A percentile compares a stretch with the other conserved stretches of the same genome.
These are phyloP conservation scores for Folsomia manolachei DNA, from an alignment of 2,888 invertebrate genomes.

Conservation along the genomic window DNA sequence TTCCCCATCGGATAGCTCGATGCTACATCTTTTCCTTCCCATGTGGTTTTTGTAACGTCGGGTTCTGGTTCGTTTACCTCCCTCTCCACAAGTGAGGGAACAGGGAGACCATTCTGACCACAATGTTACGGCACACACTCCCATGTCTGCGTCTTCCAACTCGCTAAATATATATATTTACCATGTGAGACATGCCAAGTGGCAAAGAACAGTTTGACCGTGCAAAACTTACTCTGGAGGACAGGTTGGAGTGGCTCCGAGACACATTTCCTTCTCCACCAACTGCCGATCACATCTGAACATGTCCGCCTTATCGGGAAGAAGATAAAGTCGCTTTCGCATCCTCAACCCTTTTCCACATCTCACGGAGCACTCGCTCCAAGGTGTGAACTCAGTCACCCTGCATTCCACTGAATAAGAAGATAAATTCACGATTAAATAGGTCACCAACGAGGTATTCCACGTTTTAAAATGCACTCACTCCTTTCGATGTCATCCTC, in stretches of 20 bases:
- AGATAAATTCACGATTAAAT: background rate
- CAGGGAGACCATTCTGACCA: slow-evolving; percentile 85
- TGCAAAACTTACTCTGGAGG: slow-evolving; percentile 46
- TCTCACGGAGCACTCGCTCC: slow-evolving; percentile 75
- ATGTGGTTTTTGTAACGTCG: slow-evolving; percentile 71
- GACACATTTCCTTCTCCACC: slow-evolving; percentile 79
- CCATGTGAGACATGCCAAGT: no score
- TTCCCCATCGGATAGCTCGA: slow-evolving; percentile 70
- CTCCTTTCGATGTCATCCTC: slow-evolving; percentile 66
- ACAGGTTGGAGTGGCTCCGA: slow-evolving; percentile 68
- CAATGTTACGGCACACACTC: slow-evolving; percentile 65
- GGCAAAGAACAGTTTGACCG: no score
- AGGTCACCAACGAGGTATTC: background rate
- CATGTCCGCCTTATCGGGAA: slow-evolving; percentile 70
- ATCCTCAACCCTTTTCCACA: slow-evolving; percentile 85
- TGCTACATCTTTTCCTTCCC: slow-evolving; percentile 74
- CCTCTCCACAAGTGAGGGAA: slow-evolving; percentile 78
- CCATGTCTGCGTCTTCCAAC: slow-evolving; percentile 53
- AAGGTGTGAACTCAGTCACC: slow-evolving; percentile 70
- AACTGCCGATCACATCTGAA: slow-evolving; percentile 70
- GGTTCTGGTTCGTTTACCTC: slow-evolving; percentile 67
- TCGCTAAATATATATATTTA: slow-evolving; percentile 36
- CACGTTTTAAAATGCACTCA: no score
- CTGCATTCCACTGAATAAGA: slow-evolving; percentile 78
- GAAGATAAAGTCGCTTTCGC: slow-evolving; percentile 69